Base-by-base conservation (phyloP, 1,140 invertebrate genomes). In the Drosophila littoralis region DNA sequence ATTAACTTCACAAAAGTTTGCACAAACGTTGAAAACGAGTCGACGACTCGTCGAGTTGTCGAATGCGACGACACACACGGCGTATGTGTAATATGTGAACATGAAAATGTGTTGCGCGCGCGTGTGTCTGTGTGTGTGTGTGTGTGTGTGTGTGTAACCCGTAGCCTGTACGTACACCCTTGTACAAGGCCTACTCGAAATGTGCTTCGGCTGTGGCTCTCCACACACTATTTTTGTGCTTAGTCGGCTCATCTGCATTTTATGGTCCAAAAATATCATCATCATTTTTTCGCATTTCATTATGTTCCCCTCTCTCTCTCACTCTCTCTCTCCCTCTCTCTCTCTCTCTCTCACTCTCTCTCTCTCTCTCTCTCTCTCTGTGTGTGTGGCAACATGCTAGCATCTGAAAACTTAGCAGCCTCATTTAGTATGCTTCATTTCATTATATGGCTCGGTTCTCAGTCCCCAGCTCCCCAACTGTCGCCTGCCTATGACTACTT, bases 191-290 rank as follows among this genome's bases (percentile, higher is more conserved):
- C 81, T 83, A 83, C 80, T 83, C 83, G 75, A 70, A 63, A 70
- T 70, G 40, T 71, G 51, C 60, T 65, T 42, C 71, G 63, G 75
- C 55, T 54, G 60, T 54, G 36, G 58, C 33, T 58, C 33, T 58
- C 65, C 72, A 75, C 79, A 86, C 82, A 86, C 82, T 89, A 83
- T 88, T 83, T 85, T 88, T 71, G 64, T 89, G 83, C 83, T 88
- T 88, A 88, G 84, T 88, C 83, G 83, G 84, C 83, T 88, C 83
- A 88, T 88, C 83, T 88, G 84, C 83, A 88, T 88, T 88, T 88
- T 88, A 88, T 88, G 83, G 77, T 89, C 79, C 77, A 83, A 88
- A 89, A 88, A 83, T 83, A 88, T 88, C 73, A 88, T 85, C 82
- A 85, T 86, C 65, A 88, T 88, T 88, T 88, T 89, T 89, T 83